phyloP scores from a whole-genome alignment of 2,113 vertebrate species.

The Orycteropus afer region DNA sequence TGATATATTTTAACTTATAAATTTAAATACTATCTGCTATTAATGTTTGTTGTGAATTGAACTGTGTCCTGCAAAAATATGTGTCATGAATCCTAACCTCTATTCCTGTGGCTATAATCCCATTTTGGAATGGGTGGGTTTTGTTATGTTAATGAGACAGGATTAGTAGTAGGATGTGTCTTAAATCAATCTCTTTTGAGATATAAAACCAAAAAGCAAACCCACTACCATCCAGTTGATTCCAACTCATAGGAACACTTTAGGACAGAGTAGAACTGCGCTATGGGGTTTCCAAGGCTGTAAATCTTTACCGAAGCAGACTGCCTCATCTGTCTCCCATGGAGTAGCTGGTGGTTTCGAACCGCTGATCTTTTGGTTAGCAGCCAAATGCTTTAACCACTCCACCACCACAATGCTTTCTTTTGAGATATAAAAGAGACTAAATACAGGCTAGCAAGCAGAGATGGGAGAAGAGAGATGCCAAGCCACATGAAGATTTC shows the following conservation, averaged over 20 bases:
- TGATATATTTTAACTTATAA: constrained; percentile 12
- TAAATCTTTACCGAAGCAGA: too few relatives aligned
- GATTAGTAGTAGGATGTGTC: too few relatives aligned
- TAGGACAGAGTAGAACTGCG: too few relatives aligned
- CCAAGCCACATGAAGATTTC: background rate
- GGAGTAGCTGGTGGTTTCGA: too few relatives aligned
- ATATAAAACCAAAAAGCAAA: too few relatives aligned
- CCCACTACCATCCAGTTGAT: too few relatives aligned
- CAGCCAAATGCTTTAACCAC: too few relatives aligned
- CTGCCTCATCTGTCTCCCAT: too few relatives aligned
- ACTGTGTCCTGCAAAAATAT: background rate
- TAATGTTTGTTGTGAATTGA: background rate
- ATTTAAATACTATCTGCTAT: constrained; percentile 2
- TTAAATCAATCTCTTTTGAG: background rate
- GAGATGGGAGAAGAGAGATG: background rate
- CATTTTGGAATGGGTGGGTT: background rate
- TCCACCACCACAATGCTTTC: too few relatives aligned
- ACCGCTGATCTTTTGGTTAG: too few relatives aligned
- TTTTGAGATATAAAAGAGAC: background rate
- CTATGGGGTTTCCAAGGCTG: too few relatives aligned
- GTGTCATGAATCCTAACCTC: background rate
- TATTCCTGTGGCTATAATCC: background rate
- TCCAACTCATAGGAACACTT: too few relatives aligned
- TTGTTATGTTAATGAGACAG: background rate
- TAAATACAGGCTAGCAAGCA: background rate